Evolutionary conservation across 2,113 vertebrate genomes (phyloP).

Genomic region (Fregata magnificens): DNA sequence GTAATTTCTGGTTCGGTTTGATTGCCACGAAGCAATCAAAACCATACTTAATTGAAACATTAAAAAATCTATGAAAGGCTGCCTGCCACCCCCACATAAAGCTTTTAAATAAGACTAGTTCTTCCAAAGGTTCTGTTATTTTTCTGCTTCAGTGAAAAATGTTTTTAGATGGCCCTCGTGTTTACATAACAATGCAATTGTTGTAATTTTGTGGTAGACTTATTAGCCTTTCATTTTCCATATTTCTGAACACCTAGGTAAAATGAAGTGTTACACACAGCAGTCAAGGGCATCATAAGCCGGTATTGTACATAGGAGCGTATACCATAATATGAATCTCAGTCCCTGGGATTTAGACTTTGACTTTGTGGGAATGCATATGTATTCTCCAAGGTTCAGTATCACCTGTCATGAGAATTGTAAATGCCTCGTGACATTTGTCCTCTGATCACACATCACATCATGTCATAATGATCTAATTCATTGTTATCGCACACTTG

Average conservation of each 20-base stretch:
- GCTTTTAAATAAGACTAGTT: neutral
- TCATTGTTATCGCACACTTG: neutral
- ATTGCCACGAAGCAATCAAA: neutral
- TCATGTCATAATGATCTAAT: fast-evolving
- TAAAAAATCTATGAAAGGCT: neutral
- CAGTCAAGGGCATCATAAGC: neutral
- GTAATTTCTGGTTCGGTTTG: neutral
- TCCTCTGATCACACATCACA: neutral
- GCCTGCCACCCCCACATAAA: neutral
- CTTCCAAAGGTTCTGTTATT: neutral
- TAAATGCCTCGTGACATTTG: neutral
- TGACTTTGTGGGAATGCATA: neutral
- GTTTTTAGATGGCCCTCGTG: neutral
- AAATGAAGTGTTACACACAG: neutral
- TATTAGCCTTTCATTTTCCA: neutral
- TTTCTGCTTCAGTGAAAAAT: neutral
- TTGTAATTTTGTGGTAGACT: neutral
- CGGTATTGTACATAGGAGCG: fast-evolving
- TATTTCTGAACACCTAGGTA: neutral
- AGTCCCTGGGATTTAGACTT: neutral
- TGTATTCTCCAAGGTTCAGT: neutral
- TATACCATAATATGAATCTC: too few species aligned
- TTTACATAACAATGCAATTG: neutral
- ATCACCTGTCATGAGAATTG: neutral
- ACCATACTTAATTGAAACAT: neutral